Percentiles rank a stretch among this genome's conserved stretches.
Conservation (phyloP, 2,888 invertebrate genomes). For the Ferrisia virgata region DNA sequence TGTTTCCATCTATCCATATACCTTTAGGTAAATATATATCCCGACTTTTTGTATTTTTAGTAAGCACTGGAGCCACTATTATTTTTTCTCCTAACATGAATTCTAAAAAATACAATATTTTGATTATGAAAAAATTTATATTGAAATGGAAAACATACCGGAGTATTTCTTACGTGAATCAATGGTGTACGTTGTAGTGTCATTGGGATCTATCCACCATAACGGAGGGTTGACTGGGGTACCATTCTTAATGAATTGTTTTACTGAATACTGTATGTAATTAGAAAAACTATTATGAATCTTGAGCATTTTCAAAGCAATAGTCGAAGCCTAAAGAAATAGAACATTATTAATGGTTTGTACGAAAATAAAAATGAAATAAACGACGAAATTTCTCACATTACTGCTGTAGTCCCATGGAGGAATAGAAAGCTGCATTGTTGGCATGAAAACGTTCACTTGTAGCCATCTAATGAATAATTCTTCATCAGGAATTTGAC, state of each 20-base stretch:
- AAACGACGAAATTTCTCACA: slow-evolving; percentile 49
- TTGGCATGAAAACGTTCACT: slow-evolving; percentile 72
- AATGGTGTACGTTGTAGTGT: slow-evolving; percentile 53
- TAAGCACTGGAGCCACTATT: slow-evolving; percentile 73
- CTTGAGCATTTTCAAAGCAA: slow-evolving; percentile 64
- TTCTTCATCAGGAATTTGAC: slow-evolving; percentile 59
- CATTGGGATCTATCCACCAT: slow-evolving; percentile 78
- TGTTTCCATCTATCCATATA: slow-evolving; percentile 62
- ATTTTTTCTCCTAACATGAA: slow-evolving; percentile 74
- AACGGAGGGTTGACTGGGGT: slow-evolving; percentile 75
- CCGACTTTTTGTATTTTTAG: slow-evolving; percentile 61
- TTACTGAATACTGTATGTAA: slow-evolving; percentile 63
- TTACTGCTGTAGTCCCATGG: slow-evolving; percentile 75
- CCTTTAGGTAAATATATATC: slow-evolving; percentile 75
- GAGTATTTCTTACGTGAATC: background rate
- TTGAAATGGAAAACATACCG: background rate
- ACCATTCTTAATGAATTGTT: slow-evolving; percentile 61
- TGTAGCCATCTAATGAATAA: slow-evolving; percentile 76
- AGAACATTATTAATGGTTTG: background rate
- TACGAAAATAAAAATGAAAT: background rate
- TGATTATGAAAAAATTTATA: background rate
- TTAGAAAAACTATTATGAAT: slow-evolving; percentile 63
- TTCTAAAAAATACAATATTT: slow-evolving; percentile 57
- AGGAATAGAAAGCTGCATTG: slow-evolving; percentile 73
- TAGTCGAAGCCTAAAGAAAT: slow-evolving; percentile 59